Percentiles rank a stretch among this genome's conserved stretches.
Evolutionary conservation across 2,797 vertebrate genomes (phyloP).

Genomic region (Triplophysa bombifrons): DNA sequence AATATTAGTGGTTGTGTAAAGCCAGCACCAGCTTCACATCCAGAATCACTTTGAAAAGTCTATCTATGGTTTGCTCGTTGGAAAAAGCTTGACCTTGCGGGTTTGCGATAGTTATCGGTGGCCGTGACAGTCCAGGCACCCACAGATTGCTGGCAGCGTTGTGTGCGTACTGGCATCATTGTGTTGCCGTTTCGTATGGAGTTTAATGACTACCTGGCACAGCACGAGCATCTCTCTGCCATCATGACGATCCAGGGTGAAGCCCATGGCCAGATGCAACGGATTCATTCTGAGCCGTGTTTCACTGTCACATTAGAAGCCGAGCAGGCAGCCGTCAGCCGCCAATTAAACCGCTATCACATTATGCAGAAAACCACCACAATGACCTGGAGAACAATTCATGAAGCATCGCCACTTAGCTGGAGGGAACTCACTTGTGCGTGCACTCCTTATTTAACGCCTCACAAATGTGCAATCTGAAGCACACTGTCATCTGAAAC

Average conservation of each 20-base stretch:
- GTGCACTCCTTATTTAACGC: not conserved
- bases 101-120: constrained; percentile 22
- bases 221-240: constrained; percentile 60
- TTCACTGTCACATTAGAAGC: constrained; percentile 39
- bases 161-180: constrained; percentile 57
- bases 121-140: constrained; percentile 66
- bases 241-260: constrained; percentile 65
- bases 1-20: no score
- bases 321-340: constrained; percentile 45
- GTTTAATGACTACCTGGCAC: constrained; percentile 65
- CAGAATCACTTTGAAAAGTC: not conserved
- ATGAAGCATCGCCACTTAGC: constrained; percentile 15
- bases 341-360: constrained; percentile 52
- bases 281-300: constrained; percentile 64
- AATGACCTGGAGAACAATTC: constrained; percentile 40
- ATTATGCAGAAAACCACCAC: constrained; percentile 53
- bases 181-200: constrained; percentile 54
- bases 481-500: not conserved
- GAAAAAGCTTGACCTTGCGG: constrained; percentile 61
- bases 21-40: no score
- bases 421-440: not conserved
- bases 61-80: constrained; percentile 60
- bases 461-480: constrained; percentile 26
- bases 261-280: constrained; percentile 64
- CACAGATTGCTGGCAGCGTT: constrained; percentile 66